Evolutionary conservation across 2,113 vertebrate species (phyloP).

Genomic region (Megaleporinus macrocephalus): DNA sequence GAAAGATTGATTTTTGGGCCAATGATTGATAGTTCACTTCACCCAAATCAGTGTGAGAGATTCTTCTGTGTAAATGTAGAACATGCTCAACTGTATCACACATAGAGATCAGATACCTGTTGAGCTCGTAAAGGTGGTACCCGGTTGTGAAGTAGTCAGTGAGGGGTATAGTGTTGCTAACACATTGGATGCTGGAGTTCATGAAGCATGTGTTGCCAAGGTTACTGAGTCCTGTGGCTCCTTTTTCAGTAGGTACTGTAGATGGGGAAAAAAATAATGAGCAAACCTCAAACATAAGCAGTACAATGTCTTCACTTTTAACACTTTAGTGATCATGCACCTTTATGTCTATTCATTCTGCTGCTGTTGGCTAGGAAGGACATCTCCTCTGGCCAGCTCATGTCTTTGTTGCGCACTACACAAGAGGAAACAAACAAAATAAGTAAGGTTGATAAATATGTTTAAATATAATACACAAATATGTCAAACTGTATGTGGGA

Average conservation of each 20-base stretch:
- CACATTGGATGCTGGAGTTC: slow-evolving; percentile 86
- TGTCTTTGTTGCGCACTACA: slow-evolving; percentile 91
- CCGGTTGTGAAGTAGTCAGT: slow-evolving; percentile 90
- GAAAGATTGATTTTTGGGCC: background rate
- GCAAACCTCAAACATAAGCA: background rate
- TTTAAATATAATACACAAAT: background rate
- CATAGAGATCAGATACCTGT: slow-evolving; percentile 74
- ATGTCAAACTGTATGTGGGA: background rate
- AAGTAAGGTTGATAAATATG: background rate
- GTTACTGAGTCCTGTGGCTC: slow-evolving; percentile 87
- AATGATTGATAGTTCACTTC: too few species aligned
- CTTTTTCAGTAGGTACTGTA: slow-evolving; percentile 86
- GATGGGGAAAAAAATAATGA: background rate
- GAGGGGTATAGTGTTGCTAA: slow-evolving; percentile 76
- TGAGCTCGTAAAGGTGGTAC: slow-evolving; percentile 88
- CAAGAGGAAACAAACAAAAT: background rate
- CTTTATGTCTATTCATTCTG: slow-evolving; percentile 89
- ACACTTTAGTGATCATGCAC: slow-evolving; percentile 57
- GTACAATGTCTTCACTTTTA: background rate
- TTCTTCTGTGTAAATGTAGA: background rate
- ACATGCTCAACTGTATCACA: too few species aligned
- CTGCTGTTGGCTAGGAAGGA: slow-evolving; percentile 91
- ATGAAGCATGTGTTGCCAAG: slow-evolving; percentile 90
- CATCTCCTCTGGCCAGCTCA: slow-evolving; percentile 95
- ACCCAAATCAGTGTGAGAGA: too few species aligned